Evolutionary conservation across 1,140 invertebrate genomes (phyloP).

Genomic region (Propsilocerus akamusi): DNA sequence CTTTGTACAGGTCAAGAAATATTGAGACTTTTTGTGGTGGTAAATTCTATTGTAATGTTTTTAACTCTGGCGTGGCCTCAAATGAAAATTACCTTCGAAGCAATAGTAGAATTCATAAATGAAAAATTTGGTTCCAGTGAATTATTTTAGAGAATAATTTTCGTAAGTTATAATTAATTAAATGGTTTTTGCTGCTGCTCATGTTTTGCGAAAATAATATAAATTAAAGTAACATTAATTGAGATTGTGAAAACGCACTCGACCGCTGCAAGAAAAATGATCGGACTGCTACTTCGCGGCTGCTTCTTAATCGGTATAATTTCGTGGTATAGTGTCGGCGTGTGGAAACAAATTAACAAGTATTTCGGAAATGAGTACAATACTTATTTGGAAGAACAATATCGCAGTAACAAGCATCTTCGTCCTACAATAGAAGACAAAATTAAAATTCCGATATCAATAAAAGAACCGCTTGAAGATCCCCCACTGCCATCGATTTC

Average conservation of each 20-base stretch:
- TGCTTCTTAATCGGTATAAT: neutral
- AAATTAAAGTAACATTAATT: no score
- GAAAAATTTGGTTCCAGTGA: slow-evolving; percentile 3
- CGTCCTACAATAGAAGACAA: neutral
- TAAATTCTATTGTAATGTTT: neutral
- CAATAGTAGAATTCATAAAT: neutral
- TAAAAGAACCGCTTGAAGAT: no score
- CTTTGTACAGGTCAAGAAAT: slow-evolving; percentile 3
- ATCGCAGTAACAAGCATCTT: neutral
- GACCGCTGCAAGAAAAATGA: no score
- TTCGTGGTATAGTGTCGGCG: neutral
- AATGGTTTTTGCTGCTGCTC: no score
- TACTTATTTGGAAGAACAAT: neutral
- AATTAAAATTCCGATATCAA: no score
- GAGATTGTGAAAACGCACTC: no score
- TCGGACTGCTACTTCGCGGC: neutral
- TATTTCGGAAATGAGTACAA: neutral
- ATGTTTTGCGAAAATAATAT: no score
- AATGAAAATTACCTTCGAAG: neutral
- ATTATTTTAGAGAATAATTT: neutral
- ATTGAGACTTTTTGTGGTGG: neutral
- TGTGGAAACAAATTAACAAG: neutral
- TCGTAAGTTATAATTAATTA: no score
- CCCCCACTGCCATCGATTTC: neutral
- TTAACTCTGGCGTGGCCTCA: neutral